These are phyloP conservation scores for Drosophila emarginata DNA, from an alignment of 2,888 invertebrate genomes.

Conservation along the genomic window DNA sequence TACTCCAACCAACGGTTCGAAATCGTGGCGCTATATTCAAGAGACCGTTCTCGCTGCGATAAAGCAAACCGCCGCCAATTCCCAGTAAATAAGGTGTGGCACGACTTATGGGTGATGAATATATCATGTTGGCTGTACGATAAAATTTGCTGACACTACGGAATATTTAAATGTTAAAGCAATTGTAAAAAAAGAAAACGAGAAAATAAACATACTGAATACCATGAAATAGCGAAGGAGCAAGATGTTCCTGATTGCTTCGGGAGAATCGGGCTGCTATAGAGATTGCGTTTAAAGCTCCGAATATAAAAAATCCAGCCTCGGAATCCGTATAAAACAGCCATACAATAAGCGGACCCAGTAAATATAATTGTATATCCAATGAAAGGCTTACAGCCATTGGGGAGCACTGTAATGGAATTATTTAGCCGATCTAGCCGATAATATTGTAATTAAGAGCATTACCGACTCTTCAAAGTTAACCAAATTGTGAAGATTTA, in stretches of 20 bases:
- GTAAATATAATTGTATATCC: conserved; percentile 88
- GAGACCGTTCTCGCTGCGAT: conserved; percentile 73
- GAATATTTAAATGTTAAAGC: background rate
- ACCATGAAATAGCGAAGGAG: conserved; percentile 87
- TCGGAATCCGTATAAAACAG: conserved; percentile 84
- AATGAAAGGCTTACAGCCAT: conserved; percentile 89
- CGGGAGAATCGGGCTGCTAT: conserved; percentile 86
- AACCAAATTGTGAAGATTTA: conserved; percentile 87
- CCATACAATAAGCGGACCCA: conserved; percentile 87
- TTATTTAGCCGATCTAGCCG: background rate
- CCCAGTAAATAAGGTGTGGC: conserved; percentile 87
- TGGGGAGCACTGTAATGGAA: conserved; percentile 87
- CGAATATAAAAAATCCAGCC: conserved; percentile 84
- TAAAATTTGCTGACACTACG: conserved; percentile 87
- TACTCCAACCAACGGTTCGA: conserved; percentile 77
- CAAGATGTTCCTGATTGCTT: conserved; percentile 85
- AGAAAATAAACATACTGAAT: conserved; percentile 84
- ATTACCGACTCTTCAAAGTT: conserved; percentile 87
- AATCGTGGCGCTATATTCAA: conserved; percentile 82
- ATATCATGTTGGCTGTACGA: conserved; percentile 87
- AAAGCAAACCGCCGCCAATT: conserved; percentile 85
- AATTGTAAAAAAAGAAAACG: background rate
- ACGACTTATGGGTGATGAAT: conserved; percentile 85
- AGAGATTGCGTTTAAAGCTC: conserved; percentile 84
- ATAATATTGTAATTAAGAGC: background rate